Percentiles rank a stretch among this genome's conserved stretches.
Evolutionary conservation across 92 coral and sea anemone species (phyloP).

Genomic region (Porites evermanni): DNA sequence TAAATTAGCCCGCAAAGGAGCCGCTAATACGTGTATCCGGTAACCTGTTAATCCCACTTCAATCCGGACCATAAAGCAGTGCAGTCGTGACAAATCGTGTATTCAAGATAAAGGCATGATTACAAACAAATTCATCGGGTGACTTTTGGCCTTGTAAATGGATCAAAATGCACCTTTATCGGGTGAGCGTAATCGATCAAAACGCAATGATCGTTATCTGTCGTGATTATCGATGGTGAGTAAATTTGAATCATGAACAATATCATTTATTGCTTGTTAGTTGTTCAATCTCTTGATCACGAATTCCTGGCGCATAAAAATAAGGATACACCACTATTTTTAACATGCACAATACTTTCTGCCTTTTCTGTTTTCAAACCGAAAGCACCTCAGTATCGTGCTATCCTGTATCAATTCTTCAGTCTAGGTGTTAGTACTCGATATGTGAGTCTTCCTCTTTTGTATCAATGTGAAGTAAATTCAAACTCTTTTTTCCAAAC

Average conservation of each 20-base stretch:
- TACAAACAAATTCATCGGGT: slow-evolving; percentile 9
- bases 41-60: slow-evolving; percentile 16
- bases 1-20: neutral
- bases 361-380: neutral
- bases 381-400: neutral
- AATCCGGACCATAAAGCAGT: neutral
- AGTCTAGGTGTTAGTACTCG: neutral
- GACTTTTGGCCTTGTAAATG: neutral
- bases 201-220: slow-evolving; percentile 23
- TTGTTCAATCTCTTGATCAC: slow-evolving; percentile 9
- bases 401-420: neutral
- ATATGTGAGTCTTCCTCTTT: neutral
- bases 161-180: neutral
- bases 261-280: slow-evolving; percentile 34
- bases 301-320: slow-evolving; percentile 3
- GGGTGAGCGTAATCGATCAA: slow-evolving; percentile 3
- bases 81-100: neutral
- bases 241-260: slow-evolving; percentile 22
- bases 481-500: too few species aligned
- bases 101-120: slow-evolving; percentile 10
- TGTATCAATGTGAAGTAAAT: neutral
- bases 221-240: slow-evolving; percentile 10
- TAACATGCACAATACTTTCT: neutral
- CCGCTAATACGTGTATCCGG: neutral
- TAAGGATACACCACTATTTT: slow-evolving; percentile 11